Percentiles rank a stretch among this genome's conserved stretches.
Evolutionary conservation across 1,140 invertebrate genomes (phyloP).

Genomic region (Heliothis virescens): DNA sequence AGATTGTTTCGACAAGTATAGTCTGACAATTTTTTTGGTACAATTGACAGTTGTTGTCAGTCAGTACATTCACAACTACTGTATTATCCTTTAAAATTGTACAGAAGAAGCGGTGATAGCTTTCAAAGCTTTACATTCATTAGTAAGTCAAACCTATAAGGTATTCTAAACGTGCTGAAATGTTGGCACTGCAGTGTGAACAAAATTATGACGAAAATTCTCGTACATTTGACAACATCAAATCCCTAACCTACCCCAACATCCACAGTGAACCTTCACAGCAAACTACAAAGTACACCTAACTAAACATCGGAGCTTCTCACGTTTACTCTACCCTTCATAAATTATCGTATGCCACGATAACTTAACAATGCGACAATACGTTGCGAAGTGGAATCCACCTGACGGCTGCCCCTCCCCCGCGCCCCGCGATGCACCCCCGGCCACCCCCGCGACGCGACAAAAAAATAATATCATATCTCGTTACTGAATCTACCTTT

Average conservation of each 20-base stretch:
- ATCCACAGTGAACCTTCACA: too few relatives aligned
- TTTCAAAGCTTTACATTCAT: too few relatives aligned
- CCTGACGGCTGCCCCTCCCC: constrained; percentile 56
- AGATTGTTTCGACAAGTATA: too few relatives aligned
- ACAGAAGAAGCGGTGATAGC: too few relatives aligned
- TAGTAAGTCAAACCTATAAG: too few relatives aligned
- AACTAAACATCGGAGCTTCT: constrained; percentile 53
- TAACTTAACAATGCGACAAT: constrained; percentile 56
- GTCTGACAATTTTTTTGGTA: too few relatives aligned
- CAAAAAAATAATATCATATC: constrained; percentile 79
- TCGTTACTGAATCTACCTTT: constrained; percentile 76
- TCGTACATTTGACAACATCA: not conserved
- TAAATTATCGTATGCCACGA: constrained; percentile 61
- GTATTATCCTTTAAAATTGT: too few relatives aligned
- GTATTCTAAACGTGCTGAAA: too few relatives aligned
- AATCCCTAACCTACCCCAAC: not conserved
- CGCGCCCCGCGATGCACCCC: constrained; percentile 43
- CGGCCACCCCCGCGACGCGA: constrained; percentile 56
- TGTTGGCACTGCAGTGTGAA: too few relatives aligned
- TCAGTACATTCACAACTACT: too few relatives aligned
- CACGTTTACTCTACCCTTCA: constrained; percentile 60
- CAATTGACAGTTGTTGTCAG: too few relatives aligned
- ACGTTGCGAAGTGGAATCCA: constrained; percentile 65
- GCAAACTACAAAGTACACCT: constrained; percentile 25
- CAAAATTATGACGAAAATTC: too few relatives aligned